Base-by-base conservation (phyloP, 2,888 invertebrate species). In the Gasteruption jaculator region DNA sequence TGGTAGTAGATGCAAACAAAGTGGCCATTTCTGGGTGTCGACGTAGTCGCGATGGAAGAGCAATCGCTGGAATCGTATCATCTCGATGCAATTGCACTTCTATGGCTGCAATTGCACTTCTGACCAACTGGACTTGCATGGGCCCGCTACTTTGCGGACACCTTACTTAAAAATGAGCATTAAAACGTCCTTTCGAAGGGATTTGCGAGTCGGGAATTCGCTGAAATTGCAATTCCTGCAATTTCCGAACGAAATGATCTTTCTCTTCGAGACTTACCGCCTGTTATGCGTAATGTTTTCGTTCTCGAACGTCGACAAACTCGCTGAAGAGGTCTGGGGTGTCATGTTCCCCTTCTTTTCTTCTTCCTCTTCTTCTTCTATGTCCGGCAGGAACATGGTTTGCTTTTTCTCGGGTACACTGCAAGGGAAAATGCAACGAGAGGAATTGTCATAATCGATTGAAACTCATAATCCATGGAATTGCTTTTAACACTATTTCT, bases 391-490 rank as follows among this genome's bases (percentile, higher is more conserved):
- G 48, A 76, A 76, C 71, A 77, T 73, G 24, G 72, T 72, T 49
- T 77, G 76, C 49, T 77, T 74, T 25, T 73, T 74, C 51, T 76
- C 75, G 2, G 77, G 77, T 18, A 77, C 75, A 48, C 77, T 77
- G 54, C 18, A 50, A 36, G n/a, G n/a, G n/a, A n/a, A n/a, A n/a
- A n/a, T n/a, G n/a, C n/a, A n/a, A n/a, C n/a, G n/a, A n/a, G n/a
- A n/a, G n/a, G n/a, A n/a, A n/a, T n/a, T n/a, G n/a, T n/a, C n/a
- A n/a, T n/a, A n/a, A n/a, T n/a, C n/a, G n/a, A n/a, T n/a, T n/a
- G n/a, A n/a, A n/a, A n/a, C n/a, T n/a, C n/a, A n/a, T n/a, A n/a
- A n/a, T n/a, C n/a, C n/a, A n/a, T n/a, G n/a, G n/a, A n/a, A n/a
- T n/a, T n/a, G n/a, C n/a, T n/a, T n/a, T n/a, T n/a, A n/a, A n/a